A percentile compares a stretch with the other conserved stretches of the same genome.
Evolutionary conservation across 2,797 vertebrate species (phyloP).

Genomic region (Enteromius afrohamiltoni): DNA sequence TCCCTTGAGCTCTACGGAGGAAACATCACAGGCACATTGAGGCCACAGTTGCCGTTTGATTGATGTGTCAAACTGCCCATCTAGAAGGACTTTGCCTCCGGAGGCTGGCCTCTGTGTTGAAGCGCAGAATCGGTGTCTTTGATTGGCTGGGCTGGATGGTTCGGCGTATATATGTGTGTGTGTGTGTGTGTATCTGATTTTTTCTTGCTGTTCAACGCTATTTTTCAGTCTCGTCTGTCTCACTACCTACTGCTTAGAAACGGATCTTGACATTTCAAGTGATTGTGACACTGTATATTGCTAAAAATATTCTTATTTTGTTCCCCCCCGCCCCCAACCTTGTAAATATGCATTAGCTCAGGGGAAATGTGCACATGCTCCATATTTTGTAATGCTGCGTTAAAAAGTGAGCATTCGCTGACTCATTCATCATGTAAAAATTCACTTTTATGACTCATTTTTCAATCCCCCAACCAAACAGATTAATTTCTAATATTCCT

Average conservation of each 20-base stretch:
- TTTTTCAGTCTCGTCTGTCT: not conserved
- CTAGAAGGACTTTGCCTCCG: conserved; percentile 47
- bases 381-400: conserved; percentile 8
- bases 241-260: not conserved
- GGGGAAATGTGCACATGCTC: conserved; percentile 9
- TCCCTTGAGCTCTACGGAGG: conserved; percentile 53
- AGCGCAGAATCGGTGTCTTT: conserved; percentile 59
- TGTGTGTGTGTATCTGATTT: not conserved
- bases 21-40: conserved; percentile 61
- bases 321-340: not conserved
- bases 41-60: conserved; percentile 52
- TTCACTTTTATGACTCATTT: not conserved
- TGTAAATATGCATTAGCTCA: conserved; percentile 25
- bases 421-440: conserved; percentile 26
- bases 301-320: conserved; percentile 2
- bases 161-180: conserved; percentile 1
- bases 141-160: conserved; percentile 56
- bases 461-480: not conserved
- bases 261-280: not conserved
- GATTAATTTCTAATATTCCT: conserved; percentile 8
- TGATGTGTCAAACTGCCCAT: conserved; percentile 52
- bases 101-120: conserved; percentile 52
- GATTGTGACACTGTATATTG: not conserved
- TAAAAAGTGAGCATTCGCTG: conserved; percentile 22
- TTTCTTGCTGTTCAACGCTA: not conserved